These are phyloP conservation scores for Ptychoptera albimana DNA, from an alignment of 2,888 invertebrate species.

Conservation along the genomic window DNA sequence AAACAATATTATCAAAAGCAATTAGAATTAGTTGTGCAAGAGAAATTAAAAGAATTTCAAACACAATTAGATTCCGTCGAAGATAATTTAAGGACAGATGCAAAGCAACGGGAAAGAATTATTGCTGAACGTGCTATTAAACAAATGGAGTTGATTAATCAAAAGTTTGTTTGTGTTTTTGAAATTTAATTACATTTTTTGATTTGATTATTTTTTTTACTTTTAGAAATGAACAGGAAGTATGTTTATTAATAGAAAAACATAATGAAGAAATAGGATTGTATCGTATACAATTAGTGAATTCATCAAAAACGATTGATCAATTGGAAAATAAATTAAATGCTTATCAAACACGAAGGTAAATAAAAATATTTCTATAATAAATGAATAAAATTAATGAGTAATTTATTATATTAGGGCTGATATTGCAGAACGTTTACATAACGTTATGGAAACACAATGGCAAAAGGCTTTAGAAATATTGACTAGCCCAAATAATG, in stretches of 20 bases:
- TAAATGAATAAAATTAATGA: background rate
- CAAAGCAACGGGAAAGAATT: slow-evolving; percentile 44
- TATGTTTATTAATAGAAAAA: slow-evolving; percentile 61
- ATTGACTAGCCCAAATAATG: slow-evolving; percentile 34
- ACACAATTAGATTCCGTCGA: slow-evolving; percentile 55
- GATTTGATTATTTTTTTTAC: background rate
- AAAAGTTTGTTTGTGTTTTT: slow-evolving; percentile 33
- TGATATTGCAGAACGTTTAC: slow-evolving; percentile 56
- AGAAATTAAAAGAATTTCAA: slow-evolving; percentile 63
- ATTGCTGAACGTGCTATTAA: slow-evolving; percentile 53
- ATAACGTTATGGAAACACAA: slow-evolving; percentile 63
- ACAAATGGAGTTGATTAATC: slow-evolving; percentile 53
- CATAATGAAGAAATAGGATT: slow-evolving; percentile 61
- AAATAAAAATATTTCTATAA: background rate
- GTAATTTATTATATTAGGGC: slow-evolving; percentile 28
- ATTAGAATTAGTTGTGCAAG: slow-evolving; percentile 58
- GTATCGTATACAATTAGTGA: slow-evolving; percentile 52
- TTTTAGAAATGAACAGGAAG: slow-evolving; percentile 51
- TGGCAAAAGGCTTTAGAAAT: slow-evolving; percentile 63
- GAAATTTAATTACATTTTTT: slow-evolving; percentile 11
- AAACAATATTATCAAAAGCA: slow-evolving; percentile 66
- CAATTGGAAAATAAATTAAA: slow-evolving; percentile 41
- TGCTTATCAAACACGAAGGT: slow-evolving; percentile 25
- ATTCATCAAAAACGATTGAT: slow-evolving; percentile 49
- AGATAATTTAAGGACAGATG: slow-evolving; percentile 43